Evolutionary conservation across 2,113 vertebrate species (phyloP), one percentile per base, ranked within the genome.

Genomic region (Fregata magnificens): DNA sequence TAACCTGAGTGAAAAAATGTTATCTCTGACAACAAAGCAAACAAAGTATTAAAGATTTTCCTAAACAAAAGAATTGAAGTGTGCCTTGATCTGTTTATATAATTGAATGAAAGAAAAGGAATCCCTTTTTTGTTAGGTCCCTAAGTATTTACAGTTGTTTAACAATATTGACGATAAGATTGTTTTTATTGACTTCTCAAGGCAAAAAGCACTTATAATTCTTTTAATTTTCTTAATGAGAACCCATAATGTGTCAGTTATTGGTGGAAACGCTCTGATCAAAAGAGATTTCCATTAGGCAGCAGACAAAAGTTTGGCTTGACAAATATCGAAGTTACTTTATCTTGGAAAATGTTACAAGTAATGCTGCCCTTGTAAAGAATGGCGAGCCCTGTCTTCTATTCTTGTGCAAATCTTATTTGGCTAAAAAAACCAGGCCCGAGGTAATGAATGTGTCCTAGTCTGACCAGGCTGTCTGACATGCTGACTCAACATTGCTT

Each of bases 21-120:
- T 95, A 61, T 87, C 77, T 95, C 65, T 94, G 66, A 89, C 65
- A 87, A n/a, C 45, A 95, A 82, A 79, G 9, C 47, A 78, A 95
- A 67, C 15, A 40, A 92, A 61, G 13, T 74, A 81, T 59, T 86
- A 63, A 86, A 65, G 44, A 25, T 62, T 95, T 95, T 77, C 18
- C 11, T 72, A 79, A 89, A 82, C 25, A 76, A 79, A 92, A 53
- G 9, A 50, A n/a, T 24, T 58, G 32, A 89, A 89, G 58, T 55
- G 17, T 56, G 42, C 25, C 36, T 87, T 78, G 31, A 61, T 91
- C 52, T 86, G 42, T 86, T 92, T 55, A 58, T 87, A 5, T 70
- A 85, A 72, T n/a, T 4, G 6, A 87, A 72, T 42, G 13, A n/a
- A 52, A 72, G 67, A 40, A 5, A 2, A 47, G 7, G 45, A 34